Evolutionary conservation across 2,113 vertebrate species (phyloP), one percentile per base, ranked within the genome.

Genomic region (Oreochromis tanganicae): DNA sequence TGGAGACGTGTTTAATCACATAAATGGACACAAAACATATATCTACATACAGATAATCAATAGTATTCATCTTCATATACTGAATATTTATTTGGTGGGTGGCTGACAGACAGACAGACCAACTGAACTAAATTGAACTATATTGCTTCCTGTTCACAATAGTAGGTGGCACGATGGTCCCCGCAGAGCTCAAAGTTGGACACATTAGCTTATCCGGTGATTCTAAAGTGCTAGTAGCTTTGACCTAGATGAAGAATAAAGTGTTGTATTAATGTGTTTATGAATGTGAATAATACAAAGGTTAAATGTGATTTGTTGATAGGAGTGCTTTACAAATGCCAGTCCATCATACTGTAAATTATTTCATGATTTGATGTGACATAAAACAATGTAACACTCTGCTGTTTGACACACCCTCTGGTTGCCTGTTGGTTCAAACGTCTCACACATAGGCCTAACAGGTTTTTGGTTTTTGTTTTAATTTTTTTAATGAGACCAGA

Each of bases 361-460:
- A 29, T 81, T 24, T 81, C 16, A 1, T 59, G 9, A 80, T 56
- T 27, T 2, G 1, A 81, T 57, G 24, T 29, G 36, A 66, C 14
- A 11, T 43, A 29, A 41, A 9, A 81, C 38, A 57, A n/a, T 43
- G 56, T 43, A 13, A 6, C 32, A 21, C 19, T 43, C 14, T 19
- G 16, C 41, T 46, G 36, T 43, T 0, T 81, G 54, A 43, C 80
- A 1, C 36, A 29, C 4, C 14, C 27, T 55, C 13, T 27, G 34
- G 36, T 56, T 80, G 13, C n/a, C n/a, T 38, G 17, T 81, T 81
- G 79, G 59, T 19, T 2, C 50, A 24, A 36, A 38, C 0, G 1
- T 80, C 9, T 78, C 32, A 56, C 50, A 38, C 11, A 36, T 17
- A 32, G 1, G 0, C 71, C 0, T 13, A 78, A 78, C 43, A n/a